Base-by-base conservation (phyloP, 2,888 invertebrate species). In the Meiosimyza decipiens region DNA sequence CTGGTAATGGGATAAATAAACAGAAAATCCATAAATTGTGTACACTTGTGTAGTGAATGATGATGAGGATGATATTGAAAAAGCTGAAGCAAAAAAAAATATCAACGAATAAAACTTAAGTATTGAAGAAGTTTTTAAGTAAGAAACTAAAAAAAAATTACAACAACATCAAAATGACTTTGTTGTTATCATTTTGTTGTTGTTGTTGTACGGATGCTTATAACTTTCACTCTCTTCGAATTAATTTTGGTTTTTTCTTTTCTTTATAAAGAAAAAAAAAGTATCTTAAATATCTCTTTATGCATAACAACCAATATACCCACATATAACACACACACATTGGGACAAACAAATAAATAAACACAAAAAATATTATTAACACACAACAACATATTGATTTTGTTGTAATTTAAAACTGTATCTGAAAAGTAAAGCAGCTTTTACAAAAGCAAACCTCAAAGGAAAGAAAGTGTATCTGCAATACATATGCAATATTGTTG, bases 161-260 rank as follows among this genome's bases (percentile, higher is more conserved):
- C 65, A 74, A 74, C 22, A 54, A 22, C 74, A 71, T 69, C 55
- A 74, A 52, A 33, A 62, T 72, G 47, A 50, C 47, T 54, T 72
- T 70, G 16, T 49, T 62, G 64, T 47, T 69, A 18, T 66, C 22
- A 13, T 64, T 74, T 74, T 73, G 49, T 65, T 60, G 16, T 15
- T 49, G n/a, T 47, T 12, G 16, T 57, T 57, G 54, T 28, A 28
- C 3, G 28, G 28, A 49, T 57, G 40, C 64, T 66, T 47, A 50
- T 80, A 82, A 82, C 82, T 82, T 82, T 82, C 82, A 82, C 82
- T 82, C 82, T 82, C 83, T 78, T 83, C 82, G 82, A 82, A 83
- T 83, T 82, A 81, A 79, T 83, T 83, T 83, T 82, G 81, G 82
- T 75, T 72, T 73, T 65, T 71, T 69, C 62, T 62, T 60, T 51